These are phyloP conservation scores for Heloderma charlesbogerti DNA, from an alignment of 2,113 vertebrate genomes.

Conservation along the genomic window DNA sequence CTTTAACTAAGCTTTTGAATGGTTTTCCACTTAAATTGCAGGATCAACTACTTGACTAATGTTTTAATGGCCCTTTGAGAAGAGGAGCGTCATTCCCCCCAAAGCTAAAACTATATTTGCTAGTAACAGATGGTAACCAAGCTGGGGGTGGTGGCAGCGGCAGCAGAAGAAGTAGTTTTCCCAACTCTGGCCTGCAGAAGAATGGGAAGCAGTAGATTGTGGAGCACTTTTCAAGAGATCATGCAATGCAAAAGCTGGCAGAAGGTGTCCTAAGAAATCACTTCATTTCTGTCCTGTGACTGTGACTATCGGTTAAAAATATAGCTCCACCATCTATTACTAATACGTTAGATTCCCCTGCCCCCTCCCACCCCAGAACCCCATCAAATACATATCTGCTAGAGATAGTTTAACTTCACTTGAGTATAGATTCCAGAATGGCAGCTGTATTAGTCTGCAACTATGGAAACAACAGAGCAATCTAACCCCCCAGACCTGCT, in stretches of 20 bases:
- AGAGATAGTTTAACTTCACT: background rate
- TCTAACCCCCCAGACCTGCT: no score
- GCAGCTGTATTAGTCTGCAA: no score
- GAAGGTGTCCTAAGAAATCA: background rate
- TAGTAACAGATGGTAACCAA: background rate
- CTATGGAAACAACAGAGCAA: no score
- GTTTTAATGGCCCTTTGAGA: background rate
- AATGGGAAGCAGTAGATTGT: background rate
- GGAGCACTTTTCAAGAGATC: background rate
- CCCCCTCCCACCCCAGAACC: background rate
- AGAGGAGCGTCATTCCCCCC: background rate
- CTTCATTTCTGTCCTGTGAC: background rate
- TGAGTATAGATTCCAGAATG: background rate
- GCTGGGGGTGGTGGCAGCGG: no score
- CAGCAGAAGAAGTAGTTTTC: background rate
- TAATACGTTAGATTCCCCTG: no score
- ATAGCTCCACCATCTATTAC: no score
- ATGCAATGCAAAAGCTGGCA: background rate
- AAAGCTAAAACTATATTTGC: background rate
- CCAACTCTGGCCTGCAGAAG: background rate
- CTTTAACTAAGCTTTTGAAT: background rate
- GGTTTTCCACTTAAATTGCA: background rate
- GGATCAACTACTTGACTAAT: background rate
- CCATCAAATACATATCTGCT: background rate
- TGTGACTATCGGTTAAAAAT: background rate